Evolutionary conservation across 2,113 vertebrate species (phyloP).

Genomic region (Prionailurus viverrinus): DNA sequence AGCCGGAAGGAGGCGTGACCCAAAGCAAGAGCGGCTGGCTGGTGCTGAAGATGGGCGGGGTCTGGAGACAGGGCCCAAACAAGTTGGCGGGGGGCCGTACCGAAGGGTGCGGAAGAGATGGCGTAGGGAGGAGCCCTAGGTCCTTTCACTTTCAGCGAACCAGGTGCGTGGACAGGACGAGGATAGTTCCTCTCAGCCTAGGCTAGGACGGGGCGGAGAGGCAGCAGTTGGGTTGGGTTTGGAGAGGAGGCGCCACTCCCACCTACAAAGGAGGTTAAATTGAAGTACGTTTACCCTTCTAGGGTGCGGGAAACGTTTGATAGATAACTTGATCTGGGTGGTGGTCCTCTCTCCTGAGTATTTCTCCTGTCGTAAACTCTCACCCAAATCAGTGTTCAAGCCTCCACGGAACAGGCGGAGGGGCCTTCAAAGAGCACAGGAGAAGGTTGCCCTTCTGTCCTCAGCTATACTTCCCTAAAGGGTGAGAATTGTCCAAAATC

Average conservation of each 20-base stretch:
- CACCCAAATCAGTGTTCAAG: neutral
- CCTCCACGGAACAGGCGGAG: neutral
- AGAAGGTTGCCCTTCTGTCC: neutral
- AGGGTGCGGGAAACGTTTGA: neutral
- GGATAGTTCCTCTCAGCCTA: neutral
- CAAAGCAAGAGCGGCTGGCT: neutral
- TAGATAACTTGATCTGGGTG: neutral
- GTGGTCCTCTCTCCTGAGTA: neutral
- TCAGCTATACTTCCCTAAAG: neutral
- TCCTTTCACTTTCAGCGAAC: neutral
- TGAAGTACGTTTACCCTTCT: neutral
- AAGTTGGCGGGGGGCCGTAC: neutral
- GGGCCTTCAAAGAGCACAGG: neutral
- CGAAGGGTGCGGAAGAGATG: neutral
- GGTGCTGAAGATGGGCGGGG: neutral
- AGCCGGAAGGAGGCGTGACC: conserved; percentile 65
- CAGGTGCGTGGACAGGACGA: rapidly evolving
- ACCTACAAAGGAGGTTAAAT: neutral
- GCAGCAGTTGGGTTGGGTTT: neutral
- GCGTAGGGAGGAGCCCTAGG: rapidly evolving
- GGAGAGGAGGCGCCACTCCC: neutral
- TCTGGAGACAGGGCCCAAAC: neutral
- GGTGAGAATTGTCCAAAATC: neutral
- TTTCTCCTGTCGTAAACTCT: neutral
- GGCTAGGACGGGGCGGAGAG: neutral